phyloP scores from a whole-genome alignment of 2,888 invertebrate genomes.

The Hydroisotoma schaefferi region DNA sequence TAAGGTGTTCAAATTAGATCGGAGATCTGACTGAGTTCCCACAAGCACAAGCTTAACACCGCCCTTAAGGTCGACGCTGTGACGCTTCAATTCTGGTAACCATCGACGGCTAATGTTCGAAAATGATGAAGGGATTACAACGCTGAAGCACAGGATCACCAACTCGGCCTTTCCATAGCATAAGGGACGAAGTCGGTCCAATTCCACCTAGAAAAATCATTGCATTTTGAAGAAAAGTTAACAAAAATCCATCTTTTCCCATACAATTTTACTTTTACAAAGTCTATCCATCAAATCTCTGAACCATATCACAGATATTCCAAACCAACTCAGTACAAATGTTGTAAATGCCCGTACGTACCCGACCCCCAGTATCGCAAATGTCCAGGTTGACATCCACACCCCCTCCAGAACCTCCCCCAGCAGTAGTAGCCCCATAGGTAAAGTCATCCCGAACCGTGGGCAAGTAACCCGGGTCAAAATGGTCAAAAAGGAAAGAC shows the following conservation, averaged over 20 bases:
- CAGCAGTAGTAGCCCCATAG: background rate
- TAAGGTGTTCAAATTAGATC: constrained; percentile 41
- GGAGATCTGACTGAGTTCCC: constrained; percentile 46
- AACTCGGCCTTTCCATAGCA: constrained; percentile 37
- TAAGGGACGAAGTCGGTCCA: constrained; percentile 44
- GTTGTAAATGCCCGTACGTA: constrained; percentile 18
- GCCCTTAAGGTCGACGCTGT: constrained; percentile 21
- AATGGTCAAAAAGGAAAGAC: constrained; percentile 31
- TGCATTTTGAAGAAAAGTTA: too few relatives aligned
- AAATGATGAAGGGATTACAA: constrained; percentile 40
- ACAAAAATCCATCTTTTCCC: too few relatives aligned
- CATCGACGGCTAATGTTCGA: constrained; percentile 37
- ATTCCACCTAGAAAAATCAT: constrained; percentile 23
- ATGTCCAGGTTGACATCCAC: constrained; percentile 27
- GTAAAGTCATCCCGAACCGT: constrained; percentile 22
- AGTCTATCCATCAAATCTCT: too few relatives aligned
- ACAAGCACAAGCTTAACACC: constrained; percentile 15
- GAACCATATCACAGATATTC: too few relatives aligned
- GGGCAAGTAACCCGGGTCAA: constrained; percentile 16
- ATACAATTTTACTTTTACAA: too few relatives aligned
- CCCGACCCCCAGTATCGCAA: constrained; percentile 44
- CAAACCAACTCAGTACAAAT: background rate
- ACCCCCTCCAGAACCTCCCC: background rate
- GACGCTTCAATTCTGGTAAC: constrained; percentile 36
- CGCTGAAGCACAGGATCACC: constrained; percentile 43